Evolutionary conservation across 1,140 invertebrate species (phyloP).

Genomic region (Dryas iulia): DNA sequence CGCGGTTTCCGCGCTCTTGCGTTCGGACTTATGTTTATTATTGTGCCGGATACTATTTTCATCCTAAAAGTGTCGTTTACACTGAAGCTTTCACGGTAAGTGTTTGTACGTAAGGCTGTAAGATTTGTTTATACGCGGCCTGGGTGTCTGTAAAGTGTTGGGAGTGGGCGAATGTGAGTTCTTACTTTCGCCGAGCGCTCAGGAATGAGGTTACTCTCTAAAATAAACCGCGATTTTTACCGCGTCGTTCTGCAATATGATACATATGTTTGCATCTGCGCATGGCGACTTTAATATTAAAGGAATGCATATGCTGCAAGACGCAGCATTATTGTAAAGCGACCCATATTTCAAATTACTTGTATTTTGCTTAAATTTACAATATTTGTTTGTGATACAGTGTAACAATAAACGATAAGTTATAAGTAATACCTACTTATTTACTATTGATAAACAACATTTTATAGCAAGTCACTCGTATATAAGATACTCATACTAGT

Average conservation of each 20-base stretch:
- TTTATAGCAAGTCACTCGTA: too few species aligned
- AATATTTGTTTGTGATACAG: too few species aligned
- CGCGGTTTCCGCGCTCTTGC: background rate
- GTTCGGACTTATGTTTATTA: conserved; percentile 55
- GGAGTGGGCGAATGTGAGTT: conserved; percentile 37
- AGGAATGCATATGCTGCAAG: conserved; percentile 42
- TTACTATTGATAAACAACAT: too few species aligned
- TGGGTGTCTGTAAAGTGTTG: conserved; percentile 1
- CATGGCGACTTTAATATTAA: conserved; percentile 46
- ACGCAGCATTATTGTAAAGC: conserved; percentile 22
- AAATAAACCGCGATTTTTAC: conserved; percentile 66
- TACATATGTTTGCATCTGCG: conserved; percentile 38
- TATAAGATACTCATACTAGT: too few species aligned
- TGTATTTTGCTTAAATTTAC: background rate
- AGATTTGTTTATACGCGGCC: conserved; percentile 34
- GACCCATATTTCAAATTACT: conserved; percentile 31
- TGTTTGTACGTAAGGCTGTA: conserved; percentile 39
- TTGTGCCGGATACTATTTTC: conserved; percentile 49
- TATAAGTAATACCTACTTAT: background rate
- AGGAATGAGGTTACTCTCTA: conserved; percentile 67
- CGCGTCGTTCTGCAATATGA: conserved; percentile 43
- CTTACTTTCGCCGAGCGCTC: conserved; percentile 59
- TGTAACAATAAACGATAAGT: too few species aligned
- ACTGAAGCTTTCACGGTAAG: conserved; percentile 53
- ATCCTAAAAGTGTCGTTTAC: conserved; percentile 47